A percentile compares a stretch with the other conserved stretches of the same genome.
phyloP scores from a whole-genome alignment of 2,888 invertebrate species.

The Creontiades dilutus region DNA sequence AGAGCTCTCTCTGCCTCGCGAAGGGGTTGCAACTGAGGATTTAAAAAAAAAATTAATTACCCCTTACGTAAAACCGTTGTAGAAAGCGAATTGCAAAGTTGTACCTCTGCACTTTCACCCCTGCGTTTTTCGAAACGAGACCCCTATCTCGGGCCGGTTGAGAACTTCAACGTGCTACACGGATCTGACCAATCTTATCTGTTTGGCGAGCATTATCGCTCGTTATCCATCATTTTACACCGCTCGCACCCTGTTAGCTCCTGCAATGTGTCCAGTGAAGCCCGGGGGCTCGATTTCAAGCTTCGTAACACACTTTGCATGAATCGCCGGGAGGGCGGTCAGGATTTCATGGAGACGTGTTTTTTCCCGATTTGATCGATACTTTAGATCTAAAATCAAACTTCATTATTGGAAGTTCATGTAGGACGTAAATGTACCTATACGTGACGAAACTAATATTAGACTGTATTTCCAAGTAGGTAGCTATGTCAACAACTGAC shows the following conservation, averaged over 20 bases:
- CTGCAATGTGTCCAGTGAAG: not conserved
- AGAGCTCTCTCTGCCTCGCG: not conserved
- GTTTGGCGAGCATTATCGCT: not conserved
- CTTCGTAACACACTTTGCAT: too few species aligned
- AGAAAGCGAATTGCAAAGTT: constrained; percentile 50
- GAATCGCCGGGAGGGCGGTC: too few species aligned
- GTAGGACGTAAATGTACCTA: too few species aligned
- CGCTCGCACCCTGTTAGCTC: not conserved
- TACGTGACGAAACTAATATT: too few species aligned
- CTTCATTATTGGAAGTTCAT: too few species aligned
- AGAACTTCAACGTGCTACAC: not conserved
- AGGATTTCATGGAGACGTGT: too few species aligned
- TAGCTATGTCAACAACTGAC: too few species aligned
- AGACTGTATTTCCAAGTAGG: too few species aligned
- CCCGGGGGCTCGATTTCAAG: too few species aligned
- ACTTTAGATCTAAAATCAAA: too few species aligned
- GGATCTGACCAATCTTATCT: not conserved
- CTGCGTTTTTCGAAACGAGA: constrained; percentile 26
- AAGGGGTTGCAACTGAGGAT: constrained; percentile 30
- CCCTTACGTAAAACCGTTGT: constrained; percentile 53
- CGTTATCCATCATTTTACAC: not conserved
- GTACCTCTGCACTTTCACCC: constrained; percentile 60
- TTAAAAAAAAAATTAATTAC: constrained; percentile 63
- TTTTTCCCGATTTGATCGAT: too few species aligned
- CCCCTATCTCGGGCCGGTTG: not conserved